Conservation (phyloP, 2,113 vertebrate species). For the Oncorhynchus nerka region DNA sequence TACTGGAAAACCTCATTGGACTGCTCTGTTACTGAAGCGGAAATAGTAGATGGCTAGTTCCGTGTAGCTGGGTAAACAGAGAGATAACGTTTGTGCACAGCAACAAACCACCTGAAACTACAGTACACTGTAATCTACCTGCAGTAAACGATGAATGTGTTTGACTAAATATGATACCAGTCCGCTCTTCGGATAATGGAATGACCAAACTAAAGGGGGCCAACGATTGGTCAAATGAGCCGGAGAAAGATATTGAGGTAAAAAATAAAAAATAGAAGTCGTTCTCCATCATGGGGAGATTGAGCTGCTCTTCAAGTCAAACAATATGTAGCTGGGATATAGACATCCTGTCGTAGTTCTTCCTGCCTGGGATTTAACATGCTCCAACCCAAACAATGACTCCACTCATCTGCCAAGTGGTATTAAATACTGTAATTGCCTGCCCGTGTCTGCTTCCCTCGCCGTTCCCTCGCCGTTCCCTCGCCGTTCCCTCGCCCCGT, state of each 20-base stretch:
- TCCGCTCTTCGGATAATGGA: not conserved
- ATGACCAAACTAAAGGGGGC: not conserved
- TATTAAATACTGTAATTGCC: slow-evolving; percentile 50
- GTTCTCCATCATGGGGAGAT: slow-evolving; percentile 6
- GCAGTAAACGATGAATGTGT: slow-evolving; percentile 36
- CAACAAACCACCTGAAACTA: slow-evolving; percentile 20
- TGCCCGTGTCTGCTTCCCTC: slow-evolving; percentile 24
- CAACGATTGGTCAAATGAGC: not conserved
- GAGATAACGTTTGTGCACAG: not conserved
- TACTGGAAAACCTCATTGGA: not conserved
- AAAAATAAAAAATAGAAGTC: not conserved
- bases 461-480: slow-evolving; percentile 2
- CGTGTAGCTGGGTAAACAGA: not conserved
- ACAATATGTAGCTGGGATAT: slow-evolving; percentile 9
- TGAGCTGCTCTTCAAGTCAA: slow-evolving; percentile 6
- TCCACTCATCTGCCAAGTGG: slow-evolving; percentile 33
- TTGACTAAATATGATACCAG: slow-evolving; percentile 20
- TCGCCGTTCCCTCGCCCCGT: not conserved
- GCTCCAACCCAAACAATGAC: slow-evolving; percentile 35
- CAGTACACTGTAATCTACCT: not conserved
- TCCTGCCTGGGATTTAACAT: slow-evolving; percentile 22
- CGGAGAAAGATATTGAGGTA: not conserved
- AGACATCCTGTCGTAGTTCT: slow-evolving; percentile 33
- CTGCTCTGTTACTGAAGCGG: not conserved
- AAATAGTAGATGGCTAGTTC: not conserved